Conservation (phyloP, 2,797 vertebrate genomes). For the Microchirus variegatus region DNA sequence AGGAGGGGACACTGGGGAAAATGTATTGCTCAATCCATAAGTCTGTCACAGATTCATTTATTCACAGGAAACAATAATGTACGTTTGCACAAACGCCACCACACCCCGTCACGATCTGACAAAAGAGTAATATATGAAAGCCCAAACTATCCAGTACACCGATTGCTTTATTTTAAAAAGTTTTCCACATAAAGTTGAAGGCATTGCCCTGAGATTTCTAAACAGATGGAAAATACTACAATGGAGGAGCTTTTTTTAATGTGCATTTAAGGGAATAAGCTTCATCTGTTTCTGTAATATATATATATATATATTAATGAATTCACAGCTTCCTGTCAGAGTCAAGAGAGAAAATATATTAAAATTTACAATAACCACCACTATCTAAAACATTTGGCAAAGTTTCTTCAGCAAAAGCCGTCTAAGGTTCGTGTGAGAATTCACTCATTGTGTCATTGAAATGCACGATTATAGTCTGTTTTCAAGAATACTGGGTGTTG, state of each 20-base stretch:
- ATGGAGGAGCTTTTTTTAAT: background rate
- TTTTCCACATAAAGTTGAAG: slow-evolving; percentile 45
- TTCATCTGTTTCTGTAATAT: slow-evolving; percentile 24
- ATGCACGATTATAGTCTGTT: background rate
- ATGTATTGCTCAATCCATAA: background rate
- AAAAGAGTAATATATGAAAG: slow-evolving; percentile 6
- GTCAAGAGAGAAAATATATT: slow-evolving; percentile 37
- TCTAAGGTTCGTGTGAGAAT: background rate
- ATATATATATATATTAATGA: slow-evolving; percentile 17
- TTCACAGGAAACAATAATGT: slow-evolving; percentile 22
- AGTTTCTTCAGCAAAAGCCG: slow-evolving; percentile 8
- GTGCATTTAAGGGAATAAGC: slow-evolving; percentile 6
- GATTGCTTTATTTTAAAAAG: slow-evolving; percentile 47
- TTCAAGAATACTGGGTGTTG: slow-evolving; percentile 93
- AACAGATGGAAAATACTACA: slow-evolving; percentile 33
- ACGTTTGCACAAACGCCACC: slow-evolving; percentile 35
- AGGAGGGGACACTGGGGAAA: background rate
- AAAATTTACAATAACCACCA: slow-evolving; percentile 11
- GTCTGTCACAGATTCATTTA: slow-evolving; percentile 7
- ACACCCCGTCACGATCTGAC: background rate
- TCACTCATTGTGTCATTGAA: slow-evolving; percentile 3
- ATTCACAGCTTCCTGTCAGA: slow-evolving; percentile 65
- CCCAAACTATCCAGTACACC: slow-evolving; percentile 10
- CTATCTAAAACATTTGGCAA: slow-evolving; percentile 33
- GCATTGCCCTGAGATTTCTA: slow-evolving; percentile 62